Base-by-base conservation (phyloP, 2,888 invertebrate species). In the Automeris io region DNA sequence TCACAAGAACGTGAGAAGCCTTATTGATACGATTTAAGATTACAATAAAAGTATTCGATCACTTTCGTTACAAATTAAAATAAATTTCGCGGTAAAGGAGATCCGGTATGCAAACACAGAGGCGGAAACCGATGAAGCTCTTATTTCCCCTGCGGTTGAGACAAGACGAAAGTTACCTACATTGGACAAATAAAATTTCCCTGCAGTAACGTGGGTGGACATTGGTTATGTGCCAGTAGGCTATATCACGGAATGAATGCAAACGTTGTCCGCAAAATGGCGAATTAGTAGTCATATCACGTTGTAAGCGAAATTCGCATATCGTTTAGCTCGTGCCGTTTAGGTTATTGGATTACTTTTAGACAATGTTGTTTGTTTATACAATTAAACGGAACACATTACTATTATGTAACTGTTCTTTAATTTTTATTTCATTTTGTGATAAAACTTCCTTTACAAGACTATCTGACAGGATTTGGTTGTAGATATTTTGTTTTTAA, bases 131-230 rank as follows among this genome's bases (percentile, higher is more conserved):
- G 82, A 77, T 71, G 58, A 54, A 54, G 70, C 55, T 76, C 70
- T 77, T 80, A 72, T 78, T 82, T 79, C 70, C 54, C 64, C 65
- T 81, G 79, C 74, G 76, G 79, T 81, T 70, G 61, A 60, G 69
- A 69, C 9, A n/a, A 18, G 31, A 79, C 71, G 82, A 83, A 82
- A 83, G 81, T 80, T 66, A 59, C 81, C 80, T 72, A 82, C 77
- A 76, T 79, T 47, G 55, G 55, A 61, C 61, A 57, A 64, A 62
- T 68, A 65, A 70, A 75, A 73, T 81, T 81, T 79, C 79, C 76
- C 75, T 75, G 67, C 61, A 68, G 61, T 67, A 66, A 66, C 65
- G 61, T 52, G 46, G 70, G 71, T 72, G 66, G 62, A 63, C 66
- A 64, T 69, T 60, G 66, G 69, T 74, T 69, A 55, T 68, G 70